Evolutionary conservation across 2,113 vertebrate species (phyloP).

Genomic region (Mystacornis crossleyi): DNA sequence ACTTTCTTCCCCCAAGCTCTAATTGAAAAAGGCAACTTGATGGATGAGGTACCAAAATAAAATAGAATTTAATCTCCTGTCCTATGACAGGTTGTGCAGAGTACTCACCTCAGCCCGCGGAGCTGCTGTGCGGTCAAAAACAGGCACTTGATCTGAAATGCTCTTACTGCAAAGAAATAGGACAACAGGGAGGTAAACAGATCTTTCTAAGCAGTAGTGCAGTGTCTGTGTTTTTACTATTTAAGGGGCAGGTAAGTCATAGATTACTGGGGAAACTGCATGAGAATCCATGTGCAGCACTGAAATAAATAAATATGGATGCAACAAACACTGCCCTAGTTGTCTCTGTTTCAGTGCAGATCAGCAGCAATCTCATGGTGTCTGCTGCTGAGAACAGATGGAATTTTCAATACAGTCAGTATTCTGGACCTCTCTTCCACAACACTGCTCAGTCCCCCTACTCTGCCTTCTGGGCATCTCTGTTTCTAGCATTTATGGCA

Average conservation of each 20-base stretch:
- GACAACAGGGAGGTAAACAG: background rate
- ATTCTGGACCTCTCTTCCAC: background rate
- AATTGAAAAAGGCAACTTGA: slow-evolving; percentile 1
- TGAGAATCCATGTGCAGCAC: background rate
- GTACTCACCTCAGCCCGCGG: slow-evolving; percentile 74
- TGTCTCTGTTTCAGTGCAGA: background rate
- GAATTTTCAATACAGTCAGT: background rate
- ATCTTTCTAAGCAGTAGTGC: background rate
- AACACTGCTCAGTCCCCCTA: background rate
- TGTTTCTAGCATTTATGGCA: background rate
- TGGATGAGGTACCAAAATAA: background rate
- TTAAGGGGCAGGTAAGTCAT: background rate
- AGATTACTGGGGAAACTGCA: background rate
- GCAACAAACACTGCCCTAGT: background rate
- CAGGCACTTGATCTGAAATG: background rate
- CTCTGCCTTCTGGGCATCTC: background rate
- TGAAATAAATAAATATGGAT: background rate
- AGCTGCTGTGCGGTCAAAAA: slow-evolving; percentile 51
- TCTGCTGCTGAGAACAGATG: background rate
- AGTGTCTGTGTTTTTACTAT: background rate
- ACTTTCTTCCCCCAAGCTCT: background rate
- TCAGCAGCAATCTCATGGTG: background rate
- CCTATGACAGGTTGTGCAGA: background rate
- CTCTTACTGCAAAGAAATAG: slow-evolving; percentile 71
- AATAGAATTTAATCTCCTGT: background rate